phyloP scores from a whole-genome alignment of 2,797 vertebrate species.

The Thaleichthys pacificus region DNA sequence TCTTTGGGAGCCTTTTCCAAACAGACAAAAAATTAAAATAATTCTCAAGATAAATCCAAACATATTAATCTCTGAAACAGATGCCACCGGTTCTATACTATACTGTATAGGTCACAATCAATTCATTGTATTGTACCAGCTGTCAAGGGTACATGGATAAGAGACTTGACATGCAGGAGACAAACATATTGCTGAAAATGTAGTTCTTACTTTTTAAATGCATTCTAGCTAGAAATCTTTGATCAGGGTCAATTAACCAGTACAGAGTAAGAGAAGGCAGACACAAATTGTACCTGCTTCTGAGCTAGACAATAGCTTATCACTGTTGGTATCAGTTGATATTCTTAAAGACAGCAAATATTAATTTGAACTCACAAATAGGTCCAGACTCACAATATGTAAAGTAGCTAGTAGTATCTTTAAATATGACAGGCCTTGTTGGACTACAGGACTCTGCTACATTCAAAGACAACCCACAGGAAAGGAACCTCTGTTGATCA shows the following conservation, averaged over 20 bases:
- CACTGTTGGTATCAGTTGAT: no score
- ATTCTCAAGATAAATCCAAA: background rate
- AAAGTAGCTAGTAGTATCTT: no score
- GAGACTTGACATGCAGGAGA: background rate
- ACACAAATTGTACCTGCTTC: no score
- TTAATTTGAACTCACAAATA: no score
- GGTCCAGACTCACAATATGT: no score
- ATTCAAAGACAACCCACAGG: background rate
- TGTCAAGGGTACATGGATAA: background rate
- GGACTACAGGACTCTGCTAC: background rate
- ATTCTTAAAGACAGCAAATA: no score
- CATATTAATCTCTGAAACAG: conserved; percentile 2
- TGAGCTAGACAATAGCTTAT: no score
- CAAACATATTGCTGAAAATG: no score
- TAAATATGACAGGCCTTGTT: background rate
- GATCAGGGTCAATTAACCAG: background rate
- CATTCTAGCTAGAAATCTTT: no score
- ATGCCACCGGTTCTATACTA: background rate
- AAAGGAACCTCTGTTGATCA: background rate
- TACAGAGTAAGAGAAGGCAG: background rate
- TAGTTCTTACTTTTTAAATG: no score
- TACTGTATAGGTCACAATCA: no score
- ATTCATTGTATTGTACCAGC: background rate
- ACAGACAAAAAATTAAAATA: background rate
- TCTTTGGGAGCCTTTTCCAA: background rate